A percentile compares a stretch with the other conserved stretches of the same genome.
Evolutionary conservation across 2,888 invertebrate genomes (phyloP).

Genomic region (Diabrotica balteata): DNA sequence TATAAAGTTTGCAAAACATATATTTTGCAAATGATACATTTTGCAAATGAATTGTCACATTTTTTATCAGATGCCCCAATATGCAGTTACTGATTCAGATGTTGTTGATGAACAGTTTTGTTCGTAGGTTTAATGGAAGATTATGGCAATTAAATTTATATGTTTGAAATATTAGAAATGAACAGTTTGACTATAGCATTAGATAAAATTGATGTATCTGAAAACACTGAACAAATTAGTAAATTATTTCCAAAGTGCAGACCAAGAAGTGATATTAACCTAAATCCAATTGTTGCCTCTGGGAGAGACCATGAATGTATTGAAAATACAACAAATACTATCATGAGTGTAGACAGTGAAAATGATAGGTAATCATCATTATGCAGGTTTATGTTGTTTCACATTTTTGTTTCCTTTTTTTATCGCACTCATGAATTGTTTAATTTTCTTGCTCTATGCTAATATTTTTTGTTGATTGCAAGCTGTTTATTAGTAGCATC

Average conservation of each 20-base stretch:
- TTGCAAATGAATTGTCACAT: constrained; percentile 2
- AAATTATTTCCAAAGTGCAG: constrained; percentile 88
- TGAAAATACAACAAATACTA: constrained; percentile 59
- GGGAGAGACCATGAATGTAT: constrained; percentile 58
- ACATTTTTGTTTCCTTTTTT: too few species aligned
- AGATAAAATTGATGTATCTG: constrained; percentile 62
- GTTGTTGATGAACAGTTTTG: constrained; percentile 34
- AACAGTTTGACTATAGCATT: constrained; percentile 60
- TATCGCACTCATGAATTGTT: too few species aligned
- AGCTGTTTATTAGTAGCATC: too few species aligned
- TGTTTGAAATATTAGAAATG: constrained; percentile 54
- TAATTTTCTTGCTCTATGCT: too few species aligned
- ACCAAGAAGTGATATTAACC: constrained; percentile 70
- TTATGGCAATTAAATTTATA: constrained; percentile 41
- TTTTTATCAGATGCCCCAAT: constrained; percentile 4
- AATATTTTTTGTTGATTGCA: too few species aligned
- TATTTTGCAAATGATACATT: too few species aligned
- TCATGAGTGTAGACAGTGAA: constrained; percentile 63
- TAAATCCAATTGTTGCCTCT: constrained; percentile 62
- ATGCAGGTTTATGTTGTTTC: too few species aligned
- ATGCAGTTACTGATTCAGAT: constrained; percentile 8
- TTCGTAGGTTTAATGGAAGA: constrained; percentile 42
- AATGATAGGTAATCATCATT: constrained; percentile 55
- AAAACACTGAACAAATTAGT: constrained; percentile 77
- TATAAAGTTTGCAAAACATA: too few species aligned